A percentile compares a stretch with the other conserved stretches of the same genome.
phyloP scores from a whole-genome alignment of 2,113 vertebrate genomes.

The Lycaon pictus region DNA sequence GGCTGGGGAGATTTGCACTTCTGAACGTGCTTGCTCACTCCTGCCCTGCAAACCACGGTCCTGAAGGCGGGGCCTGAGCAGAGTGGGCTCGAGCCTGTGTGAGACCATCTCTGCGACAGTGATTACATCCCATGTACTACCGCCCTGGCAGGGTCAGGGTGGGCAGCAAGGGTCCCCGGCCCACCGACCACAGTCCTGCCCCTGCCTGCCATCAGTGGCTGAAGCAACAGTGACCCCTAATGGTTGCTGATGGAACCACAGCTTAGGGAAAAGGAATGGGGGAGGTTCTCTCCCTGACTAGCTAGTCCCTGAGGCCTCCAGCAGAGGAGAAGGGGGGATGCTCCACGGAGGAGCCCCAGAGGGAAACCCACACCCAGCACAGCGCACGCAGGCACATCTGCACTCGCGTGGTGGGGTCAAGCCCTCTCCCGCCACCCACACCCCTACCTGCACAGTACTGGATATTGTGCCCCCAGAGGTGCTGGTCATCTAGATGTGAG shows the following conservation, averaged over 20 bases:
- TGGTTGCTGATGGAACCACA: background rate
- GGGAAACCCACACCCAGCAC: background rate
- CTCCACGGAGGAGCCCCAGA: background rate
- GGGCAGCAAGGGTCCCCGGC: background rate
- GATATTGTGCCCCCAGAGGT: background rate
- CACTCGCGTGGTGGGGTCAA: too few relatives aligned
- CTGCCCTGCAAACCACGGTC: background rate
- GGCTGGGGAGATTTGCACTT: background rate
- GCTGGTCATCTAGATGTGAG: background rate
- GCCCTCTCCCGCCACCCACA: background rate
- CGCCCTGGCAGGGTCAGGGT: background rate
- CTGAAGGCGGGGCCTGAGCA: background rate
- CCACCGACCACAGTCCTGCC: background rate
- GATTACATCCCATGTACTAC: background rate
- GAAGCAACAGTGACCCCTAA: slow-evolving; percentile 74
- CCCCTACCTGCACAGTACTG: background rate
- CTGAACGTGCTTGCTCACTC: background rate
- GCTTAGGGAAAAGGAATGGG: accelerated
- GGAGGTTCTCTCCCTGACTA: background rate
- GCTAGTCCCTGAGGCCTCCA: background rate
- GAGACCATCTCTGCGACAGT: background rate
- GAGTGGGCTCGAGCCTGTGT: background rate
- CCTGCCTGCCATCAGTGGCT: background rate
- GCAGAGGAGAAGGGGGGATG: too few relatives aligned
- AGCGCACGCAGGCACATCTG: background rate